Base-by-base conservation (phyloP, 2,888 invertebrate genomes). In the Zhuqinia jingwanae region DNA sequence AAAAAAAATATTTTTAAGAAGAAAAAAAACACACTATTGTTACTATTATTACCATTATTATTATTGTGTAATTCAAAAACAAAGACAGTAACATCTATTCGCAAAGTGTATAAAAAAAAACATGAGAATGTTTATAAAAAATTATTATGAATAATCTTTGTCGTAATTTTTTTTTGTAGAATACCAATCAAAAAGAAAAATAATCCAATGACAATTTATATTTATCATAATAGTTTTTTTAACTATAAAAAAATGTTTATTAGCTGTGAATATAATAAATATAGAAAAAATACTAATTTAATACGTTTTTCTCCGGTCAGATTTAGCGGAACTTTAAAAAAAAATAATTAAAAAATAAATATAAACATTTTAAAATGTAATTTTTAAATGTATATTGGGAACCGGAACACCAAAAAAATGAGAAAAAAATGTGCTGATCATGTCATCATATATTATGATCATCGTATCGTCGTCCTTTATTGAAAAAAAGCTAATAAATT, bases 221-320 rank as follows among this genome's bases (percentile, higher is more conserved):
- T 45, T 42, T n/a, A 22, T 47, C 15, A 27, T 11, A 13, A 65
- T 70, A 42, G 70, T 70, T 70, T 42, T 47, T 22, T 70, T 45
- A 70, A 47, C 47, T 1, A 50, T 13, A 73, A 10, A n/a, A n/a
- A 27, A 50, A 47, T 68, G 45, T 68, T 73, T 73, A 50, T 73
- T 73, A 73, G 73, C 73, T 73, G 73, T 73, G 73, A 73, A 73
- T 73, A 73, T 47, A 73, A 73, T 73, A 73, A 2, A 17, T 27
- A 42, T n/a, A 36, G 36, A 36, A 36, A 36, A 36, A 42, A n/a
- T 17, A n/a, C n/a, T n/a, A n/a, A 63, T 6, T 13, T 63, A 63
- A 63, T 36, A n/a, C 8, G 30, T 30, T 42, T 17, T 20, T 68
- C 11, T 68, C 68, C 68, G 68, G 45, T 13, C 5, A 65, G 47